Conservation (phyloP, 2,113 vertebrate species). For the Bubo bubo region DNA sequence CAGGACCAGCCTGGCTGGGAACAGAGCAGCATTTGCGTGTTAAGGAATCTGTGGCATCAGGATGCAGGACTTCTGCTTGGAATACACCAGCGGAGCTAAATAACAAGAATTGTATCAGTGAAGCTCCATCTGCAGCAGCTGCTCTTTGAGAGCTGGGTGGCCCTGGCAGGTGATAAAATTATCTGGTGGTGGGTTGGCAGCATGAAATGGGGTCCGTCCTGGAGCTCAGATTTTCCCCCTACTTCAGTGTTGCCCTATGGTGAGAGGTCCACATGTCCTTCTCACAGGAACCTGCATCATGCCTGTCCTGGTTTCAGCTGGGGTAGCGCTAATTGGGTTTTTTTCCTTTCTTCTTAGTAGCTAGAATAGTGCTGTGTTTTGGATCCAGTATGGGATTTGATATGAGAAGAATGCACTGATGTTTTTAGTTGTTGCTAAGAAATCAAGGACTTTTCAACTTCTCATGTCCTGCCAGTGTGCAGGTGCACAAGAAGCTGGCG, state of each 20-base stretch:
- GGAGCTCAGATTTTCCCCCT: neutral
- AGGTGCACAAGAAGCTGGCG: no score
- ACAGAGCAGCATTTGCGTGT: neutral
- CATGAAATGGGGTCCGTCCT: neutral
- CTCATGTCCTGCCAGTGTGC: no score
- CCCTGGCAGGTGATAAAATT: neutral
- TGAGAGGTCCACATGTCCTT: neutral
- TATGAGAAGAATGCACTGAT: no score
- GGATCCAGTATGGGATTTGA: no score
- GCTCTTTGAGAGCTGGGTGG: neutral
- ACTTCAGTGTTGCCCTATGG: rapidly evolving
- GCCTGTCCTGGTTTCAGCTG: neutral
- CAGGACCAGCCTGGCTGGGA: neutral
- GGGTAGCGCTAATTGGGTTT: no score
- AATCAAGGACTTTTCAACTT: no score
- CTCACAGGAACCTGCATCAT: neutral
- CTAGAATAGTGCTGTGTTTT: no score
- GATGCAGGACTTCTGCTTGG: neutral
- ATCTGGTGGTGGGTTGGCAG: neutral
- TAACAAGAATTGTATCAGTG: neutral
- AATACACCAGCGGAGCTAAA: neutral
- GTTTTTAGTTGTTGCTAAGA: no score
- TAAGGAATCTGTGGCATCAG: neutral
- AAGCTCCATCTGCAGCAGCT: neutral
- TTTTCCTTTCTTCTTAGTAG: no score